Conservation (phyloP, 1,140 invertebrate genomes). For the Apis dorsata region DNA sequence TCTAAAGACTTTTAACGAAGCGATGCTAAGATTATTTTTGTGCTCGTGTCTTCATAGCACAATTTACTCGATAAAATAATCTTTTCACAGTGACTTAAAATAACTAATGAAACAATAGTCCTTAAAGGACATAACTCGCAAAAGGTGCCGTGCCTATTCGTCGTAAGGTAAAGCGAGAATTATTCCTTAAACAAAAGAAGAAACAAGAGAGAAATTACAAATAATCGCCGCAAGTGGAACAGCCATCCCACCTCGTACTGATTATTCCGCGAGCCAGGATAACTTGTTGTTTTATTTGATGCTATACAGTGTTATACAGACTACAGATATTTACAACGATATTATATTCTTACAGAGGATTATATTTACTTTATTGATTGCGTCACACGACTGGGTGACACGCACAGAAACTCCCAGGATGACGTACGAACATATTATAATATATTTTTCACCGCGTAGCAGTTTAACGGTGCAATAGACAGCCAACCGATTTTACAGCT, state of each 20-base stretch:
- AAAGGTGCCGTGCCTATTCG: constrained; percentile 72
- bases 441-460: constrained; percentile 79
- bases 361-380: constrained; percentile 80
- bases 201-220: constrained; percentile 55
- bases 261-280: constrained; percentile 77
- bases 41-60: constrained; percentile 14
- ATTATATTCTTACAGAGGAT: constrained; percentile 81
- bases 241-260: constrained; percentile 81
- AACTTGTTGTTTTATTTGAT: constrained; percentile 81
- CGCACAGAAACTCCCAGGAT: constrained; percentile 52
- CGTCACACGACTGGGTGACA: constrained; percentile 50
- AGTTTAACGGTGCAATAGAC: constrained; percentile 75
- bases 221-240: constrained; percentile 78
- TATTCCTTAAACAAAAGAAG: constrained; percentile 51
- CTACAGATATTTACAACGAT: constrained; percentile 82
- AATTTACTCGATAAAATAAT: not conserved
- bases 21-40: not conserved
- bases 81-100: constrained; percentile 20
- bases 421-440: constrained; percentile 65
- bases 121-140: constrained; percentile 47
- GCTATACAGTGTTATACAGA: constrained; percentile 81
- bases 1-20: not conserved
- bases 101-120: constrained; percentile 39
- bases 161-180: constrained; percentile 55
- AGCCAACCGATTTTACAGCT: constrained; percentile 78